phyloP scores from a whole-genome alignment of 1,140 invertebrate genomes.

The Forficula auricularia region DNA sequence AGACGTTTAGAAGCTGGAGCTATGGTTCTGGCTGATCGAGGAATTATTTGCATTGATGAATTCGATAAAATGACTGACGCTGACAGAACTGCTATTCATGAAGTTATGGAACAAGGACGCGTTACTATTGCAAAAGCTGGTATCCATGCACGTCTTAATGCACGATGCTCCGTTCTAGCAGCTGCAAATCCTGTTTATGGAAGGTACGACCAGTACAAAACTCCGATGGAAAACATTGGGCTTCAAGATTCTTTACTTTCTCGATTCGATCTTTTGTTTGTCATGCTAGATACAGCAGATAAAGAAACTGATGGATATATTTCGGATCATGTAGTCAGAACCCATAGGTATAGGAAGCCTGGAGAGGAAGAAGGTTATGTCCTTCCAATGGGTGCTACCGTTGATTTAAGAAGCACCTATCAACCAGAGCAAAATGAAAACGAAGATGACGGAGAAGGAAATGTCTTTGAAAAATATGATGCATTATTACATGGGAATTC shows the following conservation, averaged over 20 bases:
- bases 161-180: slow-evolving; percentile 90
- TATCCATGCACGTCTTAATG: slow-evolving; percentile 94
- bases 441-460: slow-evolving; percentile 40
- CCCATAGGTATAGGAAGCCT: slow-evolving; percentile 86
- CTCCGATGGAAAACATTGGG: slow-evolving; percentile 99
- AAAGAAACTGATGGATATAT: slow-evolving; percentile 79
- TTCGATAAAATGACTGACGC: slow-evolving; percentile 99
- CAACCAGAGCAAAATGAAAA: slow-evolving; percentile 43
- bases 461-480: slow-evolving; percentile 88
- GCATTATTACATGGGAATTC: slow-evolving; percentile 68
- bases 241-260: slow-evolving; percentile 94
- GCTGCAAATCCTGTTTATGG: slow-evolving; percentile 99
- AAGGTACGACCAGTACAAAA: slow-evolving; percentile 95
- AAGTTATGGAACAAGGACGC: slow-evolving; percentile 89
- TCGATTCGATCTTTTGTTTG: slow-evolving; percentile 96
- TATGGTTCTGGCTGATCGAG: slow-evolving; percentile 97
- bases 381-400: slow-evolving; percentile 57
- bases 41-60: slow-evolving; percentile 98
- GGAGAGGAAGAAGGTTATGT: slow-evolving; percentile 90
- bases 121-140: slow-evolving; percentile 98
- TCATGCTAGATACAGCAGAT: slow-evolving; percentile 86
- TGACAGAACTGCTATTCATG: slow-evolving; percentile 96
- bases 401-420: slow-evolving; percentile 65
- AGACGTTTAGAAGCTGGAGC: slow-evolving; percentile 85
- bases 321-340: slow-evolving; percentile 90